A percentile compares a stretch with the other conserved stretches of the same genome.
phyloP scores from a whole-genome alignment of 2,797 vertebrate species.

The Antrozous pallidus region DNA sequence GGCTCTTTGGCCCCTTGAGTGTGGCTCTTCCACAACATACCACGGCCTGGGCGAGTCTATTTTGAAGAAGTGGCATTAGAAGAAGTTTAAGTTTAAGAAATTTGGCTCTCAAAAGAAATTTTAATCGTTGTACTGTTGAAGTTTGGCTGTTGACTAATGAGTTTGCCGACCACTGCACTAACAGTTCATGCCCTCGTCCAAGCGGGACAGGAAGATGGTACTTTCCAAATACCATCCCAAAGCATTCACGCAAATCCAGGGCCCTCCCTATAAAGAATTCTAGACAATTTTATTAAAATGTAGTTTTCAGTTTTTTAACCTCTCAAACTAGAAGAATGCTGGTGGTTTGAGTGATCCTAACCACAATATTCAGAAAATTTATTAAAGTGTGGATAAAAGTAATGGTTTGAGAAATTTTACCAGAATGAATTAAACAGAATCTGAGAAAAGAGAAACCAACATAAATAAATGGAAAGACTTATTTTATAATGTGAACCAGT shows the following conservation, averaged over 20 bases:
- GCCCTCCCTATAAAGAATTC: background rate
- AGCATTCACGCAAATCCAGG: background rate
- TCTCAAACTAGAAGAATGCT: background rate
- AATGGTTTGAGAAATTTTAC: background rate
- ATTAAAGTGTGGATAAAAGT: background rate
- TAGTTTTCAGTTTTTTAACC: background rate
- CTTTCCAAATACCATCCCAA: background rate
- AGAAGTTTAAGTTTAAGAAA: too few species aligned
- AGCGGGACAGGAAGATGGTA: background rate
- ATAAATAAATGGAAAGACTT: conserved; percentile 59
- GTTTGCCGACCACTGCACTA: background rate
- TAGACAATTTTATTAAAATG: background rate
- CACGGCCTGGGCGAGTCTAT: too few species aligned
- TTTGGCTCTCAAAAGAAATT: too few species aligned
- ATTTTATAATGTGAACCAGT: conserved; percentile 66
- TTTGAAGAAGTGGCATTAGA: too few species aligned
- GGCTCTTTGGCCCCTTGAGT: too few species aligned
- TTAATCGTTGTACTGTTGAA: too few species aligned
- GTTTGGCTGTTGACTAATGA: too few species aligned
- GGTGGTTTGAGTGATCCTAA: background rate
- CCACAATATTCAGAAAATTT: background rate
- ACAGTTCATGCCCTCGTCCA: background rate
- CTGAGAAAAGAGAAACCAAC: background rate
- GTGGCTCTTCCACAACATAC: too few species aligned
- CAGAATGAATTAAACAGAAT: background rate